phyloP scores from a whole-genome alignment of 2,888 invertebrate species.

The Hydropsyche betteni region DNA sequence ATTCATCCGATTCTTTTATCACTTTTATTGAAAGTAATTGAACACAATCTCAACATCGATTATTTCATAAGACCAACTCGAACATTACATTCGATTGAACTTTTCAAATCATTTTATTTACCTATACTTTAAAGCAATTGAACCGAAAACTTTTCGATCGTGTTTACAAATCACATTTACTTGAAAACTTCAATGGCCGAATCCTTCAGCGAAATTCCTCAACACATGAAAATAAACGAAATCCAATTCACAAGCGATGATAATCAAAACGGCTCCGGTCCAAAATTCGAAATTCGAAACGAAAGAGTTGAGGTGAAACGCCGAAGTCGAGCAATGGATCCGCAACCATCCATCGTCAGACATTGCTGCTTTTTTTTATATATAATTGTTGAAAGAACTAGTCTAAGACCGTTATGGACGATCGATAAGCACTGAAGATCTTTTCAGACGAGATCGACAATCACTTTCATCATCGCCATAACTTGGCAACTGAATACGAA shows the following conservation, averaged over 20 bases:
- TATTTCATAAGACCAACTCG: too few species aligned
- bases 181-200: background rate
- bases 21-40: too few species aligned
- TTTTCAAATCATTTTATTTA: too few species aligned
- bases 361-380: constrained; percentile 53
- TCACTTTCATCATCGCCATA: constrained; percentile 27
- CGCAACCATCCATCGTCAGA: constrained; percentile 56
- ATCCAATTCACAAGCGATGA: constrained; percentile 65
- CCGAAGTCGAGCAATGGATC: constrained; percentile 58
- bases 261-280: constrained; percentile 60
- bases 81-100: too few species aligned
- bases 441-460: constrained; percentile 10
- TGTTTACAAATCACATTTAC: background rate
- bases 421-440: background rate
- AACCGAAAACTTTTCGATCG: too few species aligned
- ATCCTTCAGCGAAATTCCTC: constrained; percentile 8
- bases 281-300: constrained; percentile 63
- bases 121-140: too few species aligned
- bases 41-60: too few species aligned
- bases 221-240: constrained; percentile 61
- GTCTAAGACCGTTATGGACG: background rate
- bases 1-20: too few species aligned
- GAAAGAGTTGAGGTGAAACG: constrained; percentile 56
- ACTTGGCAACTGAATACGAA: background rate
- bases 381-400: background rate